Evolutionary conservation across 2,797 vertebrate genomes (phyloP).

Genomic region (Sandelia bainsii): DNA sequence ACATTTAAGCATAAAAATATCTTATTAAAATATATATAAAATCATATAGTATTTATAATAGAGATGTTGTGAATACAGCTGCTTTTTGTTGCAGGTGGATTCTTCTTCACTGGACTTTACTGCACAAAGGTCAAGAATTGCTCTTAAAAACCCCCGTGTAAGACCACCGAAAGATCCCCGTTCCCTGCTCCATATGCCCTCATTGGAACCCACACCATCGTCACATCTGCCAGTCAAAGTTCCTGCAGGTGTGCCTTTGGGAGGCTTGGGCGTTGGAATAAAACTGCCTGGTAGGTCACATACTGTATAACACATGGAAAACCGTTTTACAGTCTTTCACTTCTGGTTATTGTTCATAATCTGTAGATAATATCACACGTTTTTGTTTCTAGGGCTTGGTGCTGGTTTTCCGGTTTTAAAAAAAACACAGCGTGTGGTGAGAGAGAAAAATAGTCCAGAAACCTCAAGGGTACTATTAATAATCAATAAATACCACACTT

Average conservation of each 20-base stretch:
- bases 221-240: constrained; percentile 29
- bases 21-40: not conserved
- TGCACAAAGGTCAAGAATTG: constrained; percentile 80
- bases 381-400: constrained; percentile 71
- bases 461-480: constrained; percentile 47
- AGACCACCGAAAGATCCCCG: constrained; percentile 82
- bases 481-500: not conserved
- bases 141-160: constrained; percentile 78
- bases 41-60: not conserved
- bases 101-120: constrained; percentile 72
- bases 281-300: constrained; percentile 79
- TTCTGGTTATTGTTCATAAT: not conserved
- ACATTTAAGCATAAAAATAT: not conserved
- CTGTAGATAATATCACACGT: not conserved
- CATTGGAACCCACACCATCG: constrained; percentile 67
- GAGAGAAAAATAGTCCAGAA: constrained; percentile 48
- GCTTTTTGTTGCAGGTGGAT: constrained; percentile 53
- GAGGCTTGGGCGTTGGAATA: constrained; percentile 72
- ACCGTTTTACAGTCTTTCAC: not conserved
- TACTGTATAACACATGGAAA: not conserved
- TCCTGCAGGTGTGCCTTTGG: constrained; percentile 60
- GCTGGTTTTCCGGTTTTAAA: constrained; percentile 78
- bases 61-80: not conserved
- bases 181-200: constrained; percentile 77
- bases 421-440: constrained; percentile 68